Evolutionary conservation across 1,140 invertebrate species (phyloP), one percentile per base, ranked within the genome.

Genomic region (Sarcophaga peregrina): DNA sequence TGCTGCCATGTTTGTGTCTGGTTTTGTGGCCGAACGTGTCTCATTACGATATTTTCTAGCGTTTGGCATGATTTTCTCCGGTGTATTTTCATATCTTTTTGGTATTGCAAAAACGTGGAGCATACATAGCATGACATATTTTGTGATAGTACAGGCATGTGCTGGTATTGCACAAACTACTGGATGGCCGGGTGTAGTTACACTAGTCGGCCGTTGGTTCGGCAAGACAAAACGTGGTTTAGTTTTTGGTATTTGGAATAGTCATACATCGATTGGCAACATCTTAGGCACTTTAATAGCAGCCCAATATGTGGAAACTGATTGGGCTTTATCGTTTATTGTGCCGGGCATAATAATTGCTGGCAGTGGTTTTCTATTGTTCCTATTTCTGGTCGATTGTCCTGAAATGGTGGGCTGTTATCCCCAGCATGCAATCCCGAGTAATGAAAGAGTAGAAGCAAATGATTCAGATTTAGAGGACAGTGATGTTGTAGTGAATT

Each of bases 211-310:
- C 11, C 97, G 98, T 88, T 99, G 98, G 98, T 98, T 97, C 92
- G 97, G 97, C 1, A 97, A 96, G 91, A 93, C 94, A 20, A 97
- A 97, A 90, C 92, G 94, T 90, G 98, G 98, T 25, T 91, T 99
- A 8, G 97, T 99, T 84, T 98, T 99, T 91, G 98, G 98, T 13
- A 93, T 99, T 13, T 99, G 93, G 98, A 99, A 99, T 91, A 98
- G 97, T 1, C 98, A 99, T 86, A 98, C 98, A 0, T 98, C 97
- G 0, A 92, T 99, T 11, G 98, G 98, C 47, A 99, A 99, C 90
- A 98, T 99, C 88, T 88, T 98, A 75, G 98, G 96, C 54, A 93
- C 94, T 0, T 84, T 97, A 6, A 95, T 99, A 82, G 96, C 97
- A 9, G 96, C 95, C 0, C 88, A 93, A 58, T 98, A 95, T 91